A percentile compares a stretch with the other conserved stretches of the same genome.
Evolutionary conservation across 2,888 invertebrate genomes (phyloP).

Genomic region (Gerris lacustris): DNA sequence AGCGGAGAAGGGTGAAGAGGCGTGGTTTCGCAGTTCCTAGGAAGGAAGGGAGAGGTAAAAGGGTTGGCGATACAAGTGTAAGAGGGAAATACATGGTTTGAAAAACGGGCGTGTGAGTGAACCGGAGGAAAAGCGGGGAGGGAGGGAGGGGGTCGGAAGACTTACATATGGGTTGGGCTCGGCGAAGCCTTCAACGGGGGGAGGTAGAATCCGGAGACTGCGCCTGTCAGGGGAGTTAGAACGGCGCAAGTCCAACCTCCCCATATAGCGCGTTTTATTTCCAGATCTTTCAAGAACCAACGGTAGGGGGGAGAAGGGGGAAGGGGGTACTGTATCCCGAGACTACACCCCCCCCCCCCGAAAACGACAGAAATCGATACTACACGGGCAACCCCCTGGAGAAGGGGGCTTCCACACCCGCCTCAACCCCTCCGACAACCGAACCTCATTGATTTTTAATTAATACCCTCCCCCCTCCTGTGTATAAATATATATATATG

Average conservation of each 20-base stretch:
- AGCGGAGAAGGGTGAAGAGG: not conserved
- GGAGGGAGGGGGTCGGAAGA: not conserved
- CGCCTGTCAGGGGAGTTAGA: not conserved
- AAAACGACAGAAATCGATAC: constrained; percentile 5
- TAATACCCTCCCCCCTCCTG: not conserved
- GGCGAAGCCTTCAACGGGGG: not conserved
- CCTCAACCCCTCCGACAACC: not conserved
- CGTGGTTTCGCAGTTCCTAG: not conserved
- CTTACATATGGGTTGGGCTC: not conserved
- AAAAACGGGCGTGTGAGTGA: not conserved
- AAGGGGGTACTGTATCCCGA: constrained; percentile 2
- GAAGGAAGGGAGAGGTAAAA: not conserved
- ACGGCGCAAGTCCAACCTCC: not conserved
- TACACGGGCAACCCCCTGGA: not conserved
- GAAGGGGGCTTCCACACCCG: not conserved
- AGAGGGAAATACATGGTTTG: not conserved
- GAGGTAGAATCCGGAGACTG: not conserved
- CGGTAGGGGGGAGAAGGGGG: not conserved
- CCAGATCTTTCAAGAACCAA: not conserved
- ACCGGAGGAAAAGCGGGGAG: not conserved
- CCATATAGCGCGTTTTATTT: constrained; percentile 5
- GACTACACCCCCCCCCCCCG: not conserved
- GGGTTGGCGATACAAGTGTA: not conserved
- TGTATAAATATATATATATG: too few relatives aligned
- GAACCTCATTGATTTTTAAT: constrained; percentile 5